Base-by-base conservation (phyloP, 2,797 vertebrate genomes). In the Buphagus erythrorhynchus region DNA sequence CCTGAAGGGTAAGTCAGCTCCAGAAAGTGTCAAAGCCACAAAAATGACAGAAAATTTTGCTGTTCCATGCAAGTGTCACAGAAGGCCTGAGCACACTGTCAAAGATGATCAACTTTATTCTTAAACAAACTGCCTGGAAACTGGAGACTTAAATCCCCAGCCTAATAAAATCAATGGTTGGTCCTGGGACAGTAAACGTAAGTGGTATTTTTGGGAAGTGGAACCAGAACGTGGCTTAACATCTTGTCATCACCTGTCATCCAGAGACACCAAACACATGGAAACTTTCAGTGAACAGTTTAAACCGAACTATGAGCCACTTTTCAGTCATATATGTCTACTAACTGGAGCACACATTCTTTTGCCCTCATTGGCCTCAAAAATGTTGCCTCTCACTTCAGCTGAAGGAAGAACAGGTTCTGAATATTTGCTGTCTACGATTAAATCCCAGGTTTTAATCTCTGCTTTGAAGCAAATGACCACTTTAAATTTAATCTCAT, bases 401-500 rank as follows among this genome's bases (percentile, higher is more conserved):
- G 59, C 40, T 80, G 54, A 83, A 65, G 57, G 61, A 91, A 68
- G 67, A 94, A 59, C 1, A 82, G 35, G 38, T 88, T 77, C 57
- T 72, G 54, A 86, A 95, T 86, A 88, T 17, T 75, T 92, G 69
- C 67, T 66, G 52, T 62, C 80, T 83, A 8, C 76, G 40, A 88
- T 51, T 78, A 91, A 92, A 84, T 43, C 29, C 59, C 46, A 58
- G 25, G 18, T 48, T 33, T 90, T 95, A 86, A 94, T 81, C 83
- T 86, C 73, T 45, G 54, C 55, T 90, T 88, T 86, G 83, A 93
- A 87, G 80, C 62, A 80, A 78, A 55, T 66, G 73, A 69, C 43
- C 48, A 45, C 16, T 62, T 76, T 16, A 85, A 95, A 90, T 73
- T 85, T 95, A 75, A 96, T 90, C 92, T 85, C 59, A 75, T 92